phyloP scores from a whole-genome alignment of 2,113 vertebrate species.

The Hippolais icterina region DNA sequence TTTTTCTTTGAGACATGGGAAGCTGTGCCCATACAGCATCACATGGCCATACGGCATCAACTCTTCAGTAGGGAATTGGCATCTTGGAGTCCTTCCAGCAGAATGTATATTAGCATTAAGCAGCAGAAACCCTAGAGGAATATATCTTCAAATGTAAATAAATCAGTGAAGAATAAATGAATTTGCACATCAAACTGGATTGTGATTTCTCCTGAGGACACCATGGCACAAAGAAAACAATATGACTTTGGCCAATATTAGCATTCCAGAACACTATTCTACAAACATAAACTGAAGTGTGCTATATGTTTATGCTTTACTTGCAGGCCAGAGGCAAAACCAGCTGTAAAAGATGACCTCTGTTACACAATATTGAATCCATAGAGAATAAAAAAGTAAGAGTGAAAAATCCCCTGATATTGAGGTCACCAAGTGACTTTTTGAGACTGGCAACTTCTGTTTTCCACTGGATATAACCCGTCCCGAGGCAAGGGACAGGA shows the following conservation, averaged over 20 bases:
- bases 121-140: background rate
- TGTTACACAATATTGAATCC: background rate
- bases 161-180: background rate
- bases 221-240: background rate
- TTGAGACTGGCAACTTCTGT: background rate
- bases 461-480: background rate
- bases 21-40: background rate
- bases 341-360: background rate
- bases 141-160: background rate
- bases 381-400: background rate
- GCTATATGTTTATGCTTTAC: background rate
- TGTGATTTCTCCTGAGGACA: constrained; percentile 20
- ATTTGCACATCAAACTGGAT: constrained; percentile 9
- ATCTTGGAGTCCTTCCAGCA: background rate
- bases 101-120: background rate
- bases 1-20: background rate
- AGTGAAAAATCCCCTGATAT: background rate
- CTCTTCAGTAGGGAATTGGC: background rate
- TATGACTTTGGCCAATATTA: background rate
- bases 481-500: background rate
- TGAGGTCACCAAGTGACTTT: background rate
- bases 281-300: background rate
- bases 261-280: background rate
- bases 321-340: background rate
- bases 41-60: background rate